Base-by-base conservation (phyloP, 2,888 invertebrate genomes). In the Tachina grossa region DNA sequence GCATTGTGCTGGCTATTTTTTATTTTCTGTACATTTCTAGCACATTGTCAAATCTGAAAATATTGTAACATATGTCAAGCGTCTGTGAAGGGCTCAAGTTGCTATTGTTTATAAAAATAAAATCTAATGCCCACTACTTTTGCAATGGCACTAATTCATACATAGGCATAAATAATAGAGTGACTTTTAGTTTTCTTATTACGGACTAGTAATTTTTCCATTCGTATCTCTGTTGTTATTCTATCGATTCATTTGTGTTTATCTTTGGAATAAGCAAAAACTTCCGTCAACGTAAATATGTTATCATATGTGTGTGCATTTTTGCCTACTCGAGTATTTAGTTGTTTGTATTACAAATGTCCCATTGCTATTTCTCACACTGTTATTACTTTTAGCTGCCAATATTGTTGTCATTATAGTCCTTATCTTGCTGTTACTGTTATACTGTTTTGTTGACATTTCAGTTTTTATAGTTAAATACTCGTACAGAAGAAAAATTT, bases 381-480 rank as follows among this genome's bases (percentile, higher is more conserved):
- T 71, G 49, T 8, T 41, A n/a, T n/a, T 79, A n/a, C 57, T 45
- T 57, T 71, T 22, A 69, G 53, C 71, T 65, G 65, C 43, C 47
- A 57, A 5, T 75, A 13, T 53, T 75, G 11, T 55, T 71, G 16
- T 65, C 66, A 22, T 77, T 76, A 19, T 59, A 51, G 9, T 8
- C 53, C 63, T 72, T 68, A 53, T 55, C 11, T 22, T 55, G n/a
- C 43, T 45, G 13, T 69, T 43, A 43, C 53, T 16, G 45, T 69
- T 43, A 43, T 69, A 61, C 10, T 57, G 57, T 16, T 63, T 65
- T 74, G 59, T 68, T 74, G 74, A 74, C 59, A 71, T 71, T 65
- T 43, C 51, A 83, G 57, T 72, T 74, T 81, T 43, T 68, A 61
- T 77, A 84, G 81, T 81, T 72, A 53, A 76, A 66, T 81, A 68